Percentiles rank a stretch among this genome's conserved stretches.
Evolutionary conservation across 2,888 invertebrate species (phyloP).

Genomic region (Drosophila trichaetosa): DNA sequence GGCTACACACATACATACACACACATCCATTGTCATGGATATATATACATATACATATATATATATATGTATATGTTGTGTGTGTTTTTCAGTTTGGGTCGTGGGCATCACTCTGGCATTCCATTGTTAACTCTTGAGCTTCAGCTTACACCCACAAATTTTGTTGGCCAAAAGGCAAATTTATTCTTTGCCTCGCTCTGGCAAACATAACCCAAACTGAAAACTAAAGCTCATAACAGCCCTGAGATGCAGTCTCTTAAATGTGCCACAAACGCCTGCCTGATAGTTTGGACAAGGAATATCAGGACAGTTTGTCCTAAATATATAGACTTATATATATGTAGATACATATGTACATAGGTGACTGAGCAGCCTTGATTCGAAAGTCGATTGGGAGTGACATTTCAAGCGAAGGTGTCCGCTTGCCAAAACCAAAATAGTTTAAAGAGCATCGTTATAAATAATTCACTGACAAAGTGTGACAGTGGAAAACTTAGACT

Average conservation of each 20-base stretch:
- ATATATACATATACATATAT: slow-evolving; percentile 12
- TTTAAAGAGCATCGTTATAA: not conserved
- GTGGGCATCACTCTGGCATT: slow-evolving; percentile 55
- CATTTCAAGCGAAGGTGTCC: slow-evolving; percentile 3
- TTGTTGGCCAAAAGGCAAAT: slow-evolving; percentile 74
- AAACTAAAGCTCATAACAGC: not conserved
- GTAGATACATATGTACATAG: slow-evolving; percentile 1
- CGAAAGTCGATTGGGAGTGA: slow-evolving; percentile 25
- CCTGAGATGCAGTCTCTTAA: slow-evolving; percentile 42
- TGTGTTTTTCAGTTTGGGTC: slow-evolving; percentile 31
- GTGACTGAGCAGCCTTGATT: slow-evolving; percentile 29
- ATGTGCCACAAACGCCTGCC: slow-evolving; percentile 37
- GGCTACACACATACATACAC: slow-evolving; percentile 56
- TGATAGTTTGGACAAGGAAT: slow-evolving; percentile 20
- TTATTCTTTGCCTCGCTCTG: slow-evolving; percentile 56
- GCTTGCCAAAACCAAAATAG: not conserved
- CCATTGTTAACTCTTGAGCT: slow-evolving; percentile 69
- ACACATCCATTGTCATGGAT: slow-evolving; percentile 51
- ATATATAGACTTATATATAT: slow-evolving; percentile 3
- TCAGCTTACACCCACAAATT: slow-evolving; percentile 45
- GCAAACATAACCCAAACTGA: slow-evolving; percentile 12
- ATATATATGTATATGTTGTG: slow-evolving; percentile 15
- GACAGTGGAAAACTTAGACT: not conserved
- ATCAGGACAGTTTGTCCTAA: slow-evolving; percentile 19
- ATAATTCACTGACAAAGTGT: not conserved